Evolutionary conservation across 1,140 invertebrate genomes (phyloP).

Genomic region (Conopomorpha cramerella): DNA sequence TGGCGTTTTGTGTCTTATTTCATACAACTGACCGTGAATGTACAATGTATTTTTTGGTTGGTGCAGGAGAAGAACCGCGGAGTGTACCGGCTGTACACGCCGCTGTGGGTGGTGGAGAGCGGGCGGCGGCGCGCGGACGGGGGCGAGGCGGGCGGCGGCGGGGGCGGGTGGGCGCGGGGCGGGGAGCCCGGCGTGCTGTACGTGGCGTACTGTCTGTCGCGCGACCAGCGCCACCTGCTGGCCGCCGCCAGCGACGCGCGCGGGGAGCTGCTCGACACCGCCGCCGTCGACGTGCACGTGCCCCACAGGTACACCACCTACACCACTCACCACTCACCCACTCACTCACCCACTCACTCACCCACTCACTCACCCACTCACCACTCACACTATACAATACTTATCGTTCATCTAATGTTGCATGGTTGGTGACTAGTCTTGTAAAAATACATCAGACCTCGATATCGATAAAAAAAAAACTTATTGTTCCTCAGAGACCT

Average conservation of each 20-base stretch:
- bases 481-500: too few species aligned
- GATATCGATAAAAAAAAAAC: too few species aligned
- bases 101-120: slow-evolving; percentile 93
- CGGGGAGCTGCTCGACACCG: slow-evolving; percentile 92
- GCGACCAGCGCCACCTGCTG: slow-evolving; percentile 94
- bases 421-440: too few species aligned
- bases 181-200: slow-evolving; percentile 85
- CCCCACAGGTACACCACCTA: slow-evolving; percentile 82
- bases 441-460: too few species aligned
- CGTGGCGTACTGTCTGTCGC: slow-evolving; percentile 94
- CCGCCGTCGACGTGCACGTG: slow-evolving; percentile 93
- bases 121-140: slow-evolving; percentile 81
- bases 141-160: too few species aligned
- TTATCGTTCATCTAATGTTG: too few species aligned
- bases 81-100: slow-evolving; percentile 84
- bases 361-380: too few species aligned
- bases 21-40: too few species aligned
- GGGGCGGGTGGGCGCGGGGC: slow-evolving; percentile 71
- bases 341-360: too few species aligned
- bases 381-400: too few species aligned
- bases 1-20: too few species aligned
- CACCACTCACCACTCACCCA: too few species aligned
- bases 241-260: slow-evolving; percentile 93
- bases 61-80: slow-evolving; percentile 76
- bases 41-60: neutral